These are phyloP conservation scores for Nestor notabilis DNA, from an alignment of 2,113 vertebrate genomes.

Conservation along the genomic window DNA sequence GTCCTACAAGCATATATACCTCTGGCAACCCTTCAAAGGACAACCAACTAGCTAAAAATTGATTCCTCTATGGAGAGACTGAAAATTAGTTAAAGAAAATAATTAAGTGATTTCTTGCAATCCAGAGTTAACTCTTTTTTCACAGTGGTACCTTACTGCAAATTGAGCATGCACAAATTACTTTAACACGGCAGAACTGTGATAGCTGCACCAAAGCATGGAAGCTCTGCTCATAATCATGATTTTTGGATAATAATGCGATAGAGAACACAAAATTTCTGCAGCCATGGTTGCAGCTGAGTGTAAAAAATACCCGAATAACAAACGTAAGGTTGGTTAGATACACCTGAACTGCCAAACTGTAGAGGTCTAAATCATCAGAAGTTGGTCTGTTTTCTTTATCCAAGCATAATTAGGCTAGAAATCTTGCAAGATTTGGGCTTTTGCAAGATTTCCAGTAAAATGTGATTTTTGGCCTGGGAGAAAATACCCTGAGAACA, in stretches of 20 bases:
- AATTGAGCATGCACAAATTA: not conserved
- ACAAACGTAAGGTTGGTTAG: not conserved
- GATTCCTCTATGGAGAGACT: not conserved
- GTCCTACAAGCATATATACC: not conserved
- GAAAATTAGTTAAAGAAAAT: not conserved
- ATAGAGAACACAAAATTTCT: not conserved
- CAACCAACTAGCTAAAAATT: not conserved
- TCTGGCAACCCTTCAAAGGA: not conserved
- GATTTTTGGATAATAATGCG: not conserved
- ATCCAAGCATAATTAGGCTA: not conserved
- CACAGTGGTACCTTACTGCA: not conserved
- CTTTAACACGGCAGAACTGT: not conserved
- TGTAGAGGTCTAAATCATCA: not conserved
- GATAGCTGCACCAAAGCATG: not conserved
- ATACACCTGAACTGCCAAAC: not conserved
- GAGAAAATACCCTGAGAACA: not conserved
- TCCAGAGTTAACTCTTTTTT: not conserved
- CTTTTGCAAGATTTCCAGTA: not conserved
- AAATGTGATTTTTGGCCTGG: slow-evolving; percentile 5
- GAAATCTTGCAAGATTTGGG: not conserved
- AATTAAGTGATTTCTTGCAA: not conserved
- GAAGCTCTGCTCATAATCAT: not conserved
- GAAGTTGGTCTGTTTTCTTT: not conserved
- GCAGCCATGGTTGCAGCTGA: not conserved
- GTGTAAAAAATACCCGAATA: not conserved